Evolutionary conservation across 2,888 invertebrate genomes (phyloP).

Genomic region (Labia minor): DNA sequence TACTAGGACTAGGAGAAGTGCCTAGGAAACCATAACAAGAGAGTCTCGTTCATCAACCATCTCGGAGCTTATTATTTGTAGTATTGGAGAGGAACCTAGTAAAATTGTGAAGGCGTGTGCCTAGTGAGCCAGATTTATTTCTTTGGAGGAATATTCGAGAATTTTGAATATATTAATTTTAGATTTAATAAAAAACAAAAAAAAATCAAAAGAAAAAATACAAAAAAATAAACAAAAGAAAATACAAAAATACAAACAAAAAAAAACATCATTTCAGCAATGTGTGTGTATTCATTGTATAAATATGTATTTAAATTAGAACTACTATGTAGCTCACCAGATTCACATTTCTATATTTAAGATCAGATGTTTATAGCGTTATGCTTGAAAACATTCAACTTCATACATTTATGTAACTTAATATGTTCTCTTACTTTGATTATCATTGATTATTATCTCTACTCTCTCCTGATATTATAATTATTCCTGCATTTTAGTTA

Average conservation of each 20-base stretch:
- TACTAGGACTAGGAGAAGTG: background rate
- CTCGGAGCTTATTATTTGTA: background rate
- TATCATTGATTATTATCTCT: background rate
- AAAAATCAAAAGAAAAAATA: background rate
- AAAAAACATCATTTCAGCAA: background rate
- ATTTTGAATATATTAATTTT: background rate
- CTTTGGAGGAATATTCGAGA: background rate
- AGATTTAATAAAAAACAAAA: background rate
- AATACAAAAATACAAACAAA: no score
- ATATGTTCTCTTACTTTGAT: background rate
- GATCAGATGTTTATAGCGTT: background rate
- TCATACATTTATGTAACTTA: constrained; percentile 13
- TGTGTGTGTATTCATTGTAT: constrained; percentile 38
- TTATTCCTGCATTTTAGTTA: background rate
- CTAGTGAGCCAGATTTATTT: background rate
- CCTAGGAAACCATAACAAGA: background rate
- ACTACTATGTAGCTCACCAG: constrained; percentile 25
- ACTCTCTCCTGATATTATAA: background rate
- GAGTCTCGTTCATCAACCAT: background rate
- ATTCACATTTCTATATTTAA: background rate
- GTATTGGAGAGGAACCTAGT: background rate
- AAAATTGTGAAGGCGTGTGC: background rate
- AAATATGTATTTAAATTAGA: constrained; percentile 36
- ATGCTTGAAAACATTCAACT: background rate
- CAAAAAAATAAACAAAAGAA: background rate